These are phyloP conservation scores for Mionectes olivaceus DNA, from an alignment of 2,797 vertebrate genomes.

Conservation along the genomic window DNA sequence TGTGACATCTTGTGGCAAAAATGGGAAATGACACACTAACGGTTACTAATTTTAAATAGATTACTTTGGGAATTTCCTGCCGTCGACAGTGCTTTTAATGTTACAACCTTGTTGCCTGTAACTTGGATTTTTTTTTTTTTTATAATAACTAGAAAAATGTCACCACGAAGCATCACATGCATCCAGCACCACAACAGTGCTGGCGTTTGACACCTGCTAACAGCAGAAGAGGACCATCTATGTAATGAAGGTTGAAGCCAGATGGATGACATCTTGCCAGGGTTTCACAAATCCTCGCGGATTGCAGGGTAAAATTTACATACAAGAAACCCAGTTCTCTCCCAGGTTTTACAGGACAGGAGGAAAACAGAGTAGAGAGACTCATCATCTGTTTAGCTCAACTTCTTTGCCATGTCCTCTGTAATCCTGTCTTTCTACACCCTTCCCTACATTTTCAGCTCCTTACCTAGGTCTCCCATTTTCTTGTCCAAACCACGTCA, in stretches of 20 bases:
- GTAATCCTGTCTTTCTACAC: not conserved
- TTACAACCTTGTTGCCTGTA: not conserved
- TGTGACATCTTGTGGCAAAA: constrained; percentile 53
- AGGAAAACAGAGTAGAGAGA: not conserved
- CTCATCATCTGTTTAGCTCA: not conserved
- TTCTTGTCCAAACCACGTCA: not conserved
- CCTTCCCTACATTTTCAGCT: not conserved
- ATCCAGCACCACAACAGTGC: not conserved
- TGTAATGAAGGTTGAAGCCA: not conserved
- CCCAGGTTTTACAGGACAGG: not conserved
- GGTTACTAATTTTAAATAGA: not conserved
- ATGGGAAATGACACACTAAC: not conserved
- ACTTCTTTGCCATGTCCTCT: not conserved
- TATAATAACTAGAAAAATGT: not conserved
- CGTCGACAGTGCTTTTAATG: not conserved
- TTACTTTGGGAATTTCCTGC: not conserved
- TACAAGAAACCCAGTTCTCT: not conserved
- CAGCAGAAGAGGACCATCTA: not conserved
- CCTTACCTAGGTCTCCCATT: not conserved
- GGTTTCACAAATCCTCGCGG: not conserved
- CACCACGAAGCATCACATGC: accelerated
- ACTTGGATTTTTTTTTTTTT: not conserved
- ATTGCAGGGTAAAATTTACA: not conserved
- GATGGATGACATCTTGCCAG: not conserved
- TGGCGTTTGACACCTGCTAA: not conserved